Evolutionary conservation across 2,113 vertebrate genomes (phyloP).

Genomic region (Podilymbus podiceps): DNA sequence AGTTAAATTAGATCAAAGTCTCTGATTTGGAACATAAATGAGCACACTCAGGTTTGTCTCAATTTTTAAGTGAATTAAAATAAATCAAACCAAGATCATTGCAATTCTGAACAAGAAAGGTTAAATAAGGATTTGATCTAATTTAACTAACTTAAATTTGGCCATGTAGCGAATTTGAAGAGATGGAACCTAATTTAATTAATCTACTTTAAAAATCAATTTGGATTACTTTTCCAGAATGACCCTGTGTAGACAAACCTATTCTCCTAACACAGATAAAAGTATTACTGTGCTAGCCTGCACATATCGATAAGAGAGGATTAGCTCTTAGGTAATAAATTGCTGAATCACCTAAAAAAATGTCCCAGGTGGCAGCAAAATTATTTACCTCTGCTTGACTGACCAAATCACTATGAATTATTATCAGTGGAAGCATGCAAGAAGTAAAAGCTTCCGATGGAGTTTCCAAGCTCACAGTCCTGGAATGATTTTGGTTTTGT

Average conservation of each 20-base stretch:
- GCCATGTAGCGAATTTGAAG: background rate
- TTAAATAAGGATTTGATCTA: conserved; percentile 46
- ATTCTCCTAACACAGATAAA: background rate
- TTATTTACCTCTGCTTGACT: background rate
- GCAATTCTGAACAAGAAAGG: conserved; percentile 12
- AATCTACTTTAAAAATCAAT: conserved; percentile 60
- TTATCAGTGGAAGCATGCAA: background rate
- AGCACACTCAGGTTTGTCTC: background rate
- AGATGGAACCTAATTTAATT: conserved; percentile 33
- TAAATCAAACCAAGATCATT: conserved; percentile 2
- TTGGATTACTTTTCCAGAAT: conserved; percentile 46
- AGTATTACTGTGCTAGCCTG: background rate
- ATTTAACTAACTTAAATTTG: conserved; percentile 39
- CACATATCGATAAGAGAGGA: background rate
- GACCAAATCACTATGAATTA: background rate
- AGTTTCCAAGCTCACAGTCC: background rate
- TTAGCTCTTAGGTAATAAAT: conserved; percentile 25
- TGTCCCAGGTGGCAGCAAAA: background rate
- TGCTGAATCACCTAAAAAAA: conserved; percentile 1
- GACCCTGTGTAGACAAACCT: background rate
- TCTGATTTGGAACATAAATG: background rate
- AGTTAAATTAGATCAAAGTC: background rate
- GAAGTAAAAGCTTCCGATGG: background rate
- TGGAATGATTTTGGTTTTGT: background rate
- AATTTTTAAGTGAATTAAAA: conserved; percentile 19